Evolutionary conservation across 2,888 invertebrate species (phyloP), one percentile per base, ranked within the genome.

Genomic region (Lasius fuliginosus): DNA sequence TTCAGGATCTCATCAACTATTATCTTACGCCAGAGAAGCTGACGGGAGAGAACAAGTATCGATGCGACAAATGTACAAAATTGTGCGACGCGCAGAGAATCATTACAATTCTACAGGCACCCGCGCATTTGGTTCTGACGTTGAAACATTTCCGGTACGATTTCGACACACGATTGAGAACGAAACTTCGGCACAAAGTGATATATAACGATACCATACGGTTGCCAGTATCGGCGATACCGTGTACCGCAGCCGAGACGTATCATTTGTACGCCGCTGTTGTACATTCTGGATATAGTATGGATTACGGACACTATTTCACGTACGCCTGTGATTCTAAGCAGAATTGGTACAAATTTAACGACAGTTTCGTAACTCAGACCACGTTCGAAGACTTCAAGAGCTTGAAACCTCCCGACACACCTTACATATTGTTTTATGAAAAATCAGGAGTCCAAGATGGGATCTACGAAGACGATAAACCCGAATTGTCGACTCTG

Each of bases 291-390:
- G 98, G 98, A 1, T 96, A 96, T 33, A 97, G 97, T 74, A 97
- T 98, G 87, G 98, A 98, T 93, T 97, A 97, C 0, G 98, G 98
- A 0, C 98, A 98, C 93, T 98, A 98, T 94, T 98, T 98, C 94
- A 98, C 98, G 0, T 97, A 98, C 84, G 98, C 97, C 0, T 96
- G 96, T 53, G 97, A 97, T 92, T 95, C 95, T 27, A 95, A 95
- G 82, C 95, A 96, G 53, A 95, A 95, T 79, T 98, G 98, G 98
- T 97, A 96, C 94, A 96, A 97, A 92, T 98, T 98, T 93, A 98
- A 98, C 92, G 98, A 98, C 91, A 97, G 96, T 85, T 95, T 96
- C n/a, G 98, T 98, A 0, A 96, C 96, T 0, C 94, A 95, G 60
- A 96, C 96, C 18, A 96, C 96, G 11, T 96, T 97, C 9, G 95